Conservation (phyloP, 2,797 vertebrate species). For the Hipposideros larvatus region DNA sequence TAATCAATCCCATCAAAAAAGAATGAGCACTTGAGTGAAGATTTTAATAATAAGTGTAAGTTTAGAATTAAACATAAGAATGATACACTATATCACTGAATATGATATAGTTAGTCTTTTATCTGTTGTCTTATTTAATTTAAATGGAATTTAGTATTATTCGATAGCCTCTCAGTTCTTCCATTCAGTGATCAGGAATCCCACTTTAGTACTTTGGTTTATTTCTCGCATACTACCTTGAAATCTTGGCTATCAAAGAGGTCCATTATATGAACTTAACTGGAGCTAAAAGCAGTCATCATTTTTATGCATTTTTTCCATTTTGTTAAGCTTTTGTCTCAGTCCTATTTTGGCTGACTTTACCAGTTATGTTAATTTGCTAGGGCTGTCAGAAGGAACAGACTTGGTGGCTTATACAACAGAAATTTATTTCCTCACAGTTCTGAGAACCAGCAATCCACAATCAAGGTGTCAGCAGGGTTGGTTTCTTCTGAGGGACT, state of each 20-base stretch:
- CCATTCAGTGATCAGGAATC: neutral
- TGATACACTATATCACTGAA: neutral
- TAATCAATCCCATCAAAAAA: neutral
- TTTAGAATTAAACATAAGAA: conserved; percentile 48
- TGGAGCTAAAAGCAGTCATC: neutral
- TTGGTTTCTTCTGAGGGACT: neutral
- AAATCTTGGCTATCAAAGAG: neutral
- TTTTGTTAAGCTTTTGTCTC: neutral
- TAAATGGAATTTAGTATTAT: neutral
- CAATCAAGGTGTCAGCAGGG: neutral
- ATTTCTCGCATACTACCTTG: neutral
- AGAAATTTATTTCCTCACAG: neutral
- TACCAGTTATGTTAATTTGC: neutral
- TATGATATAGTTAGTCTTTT: neutral
- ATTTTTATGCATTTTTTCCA: neutral
- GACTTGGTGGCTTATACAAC: neutral
- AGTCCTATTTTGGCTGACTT: neutral
- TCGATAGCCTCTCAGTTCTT: neutral
- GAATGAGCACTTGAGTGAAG: neutral
- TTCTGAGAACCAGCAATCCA: neutral
- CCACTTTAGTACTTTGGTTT: neutral
- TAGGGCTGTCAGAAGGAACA: too few relatives aligned
- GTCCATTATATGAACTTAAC: neutral
- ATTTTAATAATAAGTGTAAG: conserved; percentile 32
- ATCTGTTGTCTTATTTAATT: neutral